These are phyloP conservation scores for Dilophus febrilis DNA, from an alignment of 2,888 invertebrate genomes.

Conservation along the genomic window DNA sequence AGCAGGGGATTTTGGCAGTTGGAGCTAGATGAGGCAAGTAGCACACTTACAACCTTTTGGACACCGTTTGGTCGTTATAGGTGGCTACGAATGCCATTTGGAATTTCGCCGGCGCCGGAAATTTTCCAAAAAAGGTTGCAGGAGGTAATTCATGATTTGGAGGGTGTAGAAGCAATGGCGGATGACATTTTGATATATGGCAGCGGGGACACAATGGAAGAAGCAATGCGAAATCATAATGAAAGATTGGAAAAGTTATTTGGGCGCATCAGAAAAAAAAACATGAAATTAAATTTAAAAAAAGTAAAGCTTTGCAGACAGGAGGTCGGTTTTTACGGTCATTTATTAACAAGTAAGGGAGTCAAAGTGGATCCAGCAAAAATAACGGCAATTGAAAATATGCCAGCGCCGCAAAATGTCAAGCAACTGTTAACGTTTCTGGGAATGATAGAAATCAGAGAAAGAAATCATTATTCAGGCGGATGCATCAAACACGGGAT, in stretches of 20 bases:
- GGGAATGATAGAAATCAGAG: background rate
- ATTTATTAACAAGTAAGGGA: conserved; percentile 6
- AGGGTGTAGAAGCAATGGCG: background rate
- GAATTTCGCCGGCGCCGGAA: conserved; percentile 13
- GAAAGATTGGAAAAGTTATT: conserved; percentile 8
- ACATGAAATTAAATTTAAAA: conserved; percentile 11
- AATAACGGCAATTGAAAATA: background rate
- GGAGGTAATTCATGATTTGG: background rate
- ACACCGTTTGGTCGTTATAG: conserved; percentile 7
- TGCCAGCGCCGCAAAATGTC: background rate
- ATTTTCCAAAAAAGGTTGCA: background rate
- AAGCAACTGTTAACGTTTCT: background rate
- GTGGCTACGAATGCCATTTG: conserved; percentile 12
- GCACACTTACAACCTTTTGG: conserved; percentile 17
- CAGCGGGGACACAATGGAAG: background rate
- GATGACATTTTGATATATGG: background rate
- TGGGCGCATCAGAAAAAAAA: conserved; percentile 7
- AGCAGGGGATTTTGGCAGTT: conserved; percentile 11
- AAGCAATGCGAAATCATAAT: conserved; percentile 12
- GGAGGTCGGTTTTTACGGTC: conserved; percentile 11
- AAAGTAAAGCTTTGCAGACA: conserved; percentile 10
- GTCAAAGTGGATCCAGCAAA: background rate
- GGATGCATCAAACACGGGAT: background rate
- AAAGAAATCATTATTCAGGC: background rate
- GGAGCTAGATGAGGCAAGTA: conserved; percentile 15